These are phyloP conservation scores for Myioborus melanocephalus DNA, from an alignment of 2,797 vertebrate species.

Conservation along the genomic window DNA sequence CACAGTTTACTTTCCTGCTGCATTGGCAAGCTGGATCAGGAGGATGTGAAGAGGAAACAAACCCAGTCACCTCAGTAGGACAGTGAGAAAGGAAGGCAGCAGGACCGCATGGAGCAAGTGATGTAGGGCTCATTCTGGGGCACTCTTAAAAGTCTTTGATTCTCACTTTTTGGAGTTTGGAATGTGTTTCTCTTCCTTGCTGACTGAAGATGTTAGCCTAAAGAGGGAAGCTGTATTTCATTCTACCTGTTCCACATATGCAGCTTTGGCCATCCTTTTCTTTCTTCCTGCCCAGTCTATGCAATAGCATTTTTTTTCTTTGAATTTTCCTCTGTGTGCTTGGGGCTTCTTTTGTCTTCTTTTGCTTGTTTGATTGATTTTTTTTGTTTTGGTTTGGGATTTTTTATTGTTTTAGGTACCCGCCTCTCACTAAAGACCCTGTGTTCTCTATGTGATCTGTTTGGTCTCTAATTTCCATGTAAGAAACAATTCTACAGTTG, in stretches of 20 bases:
- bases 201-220: background rate
- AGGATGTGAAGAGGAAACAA: background rate
- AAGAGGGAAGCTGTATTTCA: background rate
- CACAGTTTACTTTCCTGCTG: background rate
- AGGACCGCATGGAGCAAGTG: background rate
- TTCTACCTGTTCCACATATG: background rate
- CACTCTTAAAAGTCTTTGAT: background rate
- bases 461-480: background rate
- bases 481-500: background rate
- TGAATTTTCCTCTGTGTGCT: background rate
- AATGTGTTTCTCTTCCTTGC: background rate
- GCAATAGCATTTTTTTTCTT: background rate
- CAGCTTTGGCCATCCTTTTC: background rate
- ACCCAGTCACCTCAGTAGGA: accelerated
- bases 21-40: background rate
- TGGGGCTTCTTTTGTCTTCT: background rate
- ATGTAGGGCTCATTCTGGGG: background rate
- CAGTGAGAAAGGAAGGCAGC: background rate
- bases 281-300: background rate
- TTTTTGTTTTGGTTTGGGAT: background rate
- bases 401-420: background rate
- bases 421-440: background rate
- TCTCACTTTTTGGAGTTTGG: background rate
- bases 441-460: background rate
- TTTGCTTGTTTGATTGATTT: background rate